phyloP scores from a whole-genome alignment of 1,140 invertebrate genomes.

The Metaphire vulgaris region DNA sequence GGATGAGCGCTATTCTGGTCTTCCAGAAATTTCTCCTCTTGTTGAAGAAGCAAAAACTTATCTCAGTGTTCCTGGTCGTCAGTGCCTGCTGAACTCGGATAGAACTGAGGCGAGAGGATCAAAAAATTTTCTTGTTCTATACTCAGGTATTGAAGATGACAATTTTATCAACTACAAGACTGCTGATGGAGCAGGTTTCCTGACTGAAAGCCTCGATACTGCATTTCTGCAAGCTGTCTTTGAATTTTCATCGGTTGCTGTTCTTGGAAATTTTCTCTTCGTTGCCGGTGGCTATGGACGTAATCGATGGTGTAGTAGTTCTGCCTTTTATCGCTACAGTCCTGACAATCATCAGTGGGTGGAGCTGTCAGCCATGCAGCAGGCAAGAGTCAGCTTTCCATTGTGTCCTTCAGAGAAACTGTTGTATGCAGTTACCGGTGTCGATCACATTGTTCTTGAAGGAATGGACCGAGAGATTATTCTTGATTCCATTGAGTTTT shows the following conservation, averaged over 20 bases:
- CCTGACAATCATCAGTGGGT: slow-evolving; percentile 27
- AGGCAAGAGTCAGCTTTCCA: slow-evolving; percentile 27
- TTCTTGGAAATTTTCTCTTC: slow-evolving; percentile 29
- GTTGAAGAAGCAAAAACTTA: slow-evolving; percentile 46
- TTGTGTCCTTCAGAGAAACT: slow-evolving; percentile 21
- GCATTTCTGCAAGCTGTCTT: slow-evolving; percentile 23
- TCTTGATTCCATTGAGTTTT: slow-evolving; percentile 26
- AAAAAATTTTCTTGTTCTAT: slow-evolving; percentile 36
- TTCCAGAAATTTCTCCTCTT: slow-evolving; percentile 39
- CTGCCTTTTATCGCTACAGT: slow-evolving; percentile 28
- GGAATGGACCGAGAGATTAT: slow-evolving; percentile 28
- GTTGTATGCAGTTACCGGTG: slow-evolving; percentile 27
- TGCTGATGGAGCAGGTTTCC: slow-evolving; percentile 12
- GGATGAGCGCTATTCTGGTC: slow-evolving; percentile 34
- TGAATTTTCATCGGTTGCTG: slow-evolving; percentile 29
- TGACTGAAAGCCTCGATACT: slow-evolving; percentile 24
- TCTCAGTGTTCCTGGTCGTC: slow-evolving; percentile 37
- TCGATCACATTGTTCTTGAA: slow-evolving; percentile 30
- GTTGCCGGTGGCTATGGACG: slow-evolving; percentile 30
- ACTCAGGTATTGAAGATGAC: slow-evolving; percentile 37
- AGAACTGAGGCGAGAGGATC: slow-evolving; percentile 41
- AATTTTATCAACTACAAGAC: slow-evolving; percentile 28
- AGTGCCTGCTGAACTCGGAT: slow-evolving; percentile 39
- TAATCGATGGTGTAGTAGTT: slow-evolving; percentile 25
- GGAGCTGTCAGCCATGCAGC: slow-evolving; percentile 26